phyloP scores from a whole-genome alignment of 2,113 vertebrate genomes.

The Petroica traversi region DNA sequence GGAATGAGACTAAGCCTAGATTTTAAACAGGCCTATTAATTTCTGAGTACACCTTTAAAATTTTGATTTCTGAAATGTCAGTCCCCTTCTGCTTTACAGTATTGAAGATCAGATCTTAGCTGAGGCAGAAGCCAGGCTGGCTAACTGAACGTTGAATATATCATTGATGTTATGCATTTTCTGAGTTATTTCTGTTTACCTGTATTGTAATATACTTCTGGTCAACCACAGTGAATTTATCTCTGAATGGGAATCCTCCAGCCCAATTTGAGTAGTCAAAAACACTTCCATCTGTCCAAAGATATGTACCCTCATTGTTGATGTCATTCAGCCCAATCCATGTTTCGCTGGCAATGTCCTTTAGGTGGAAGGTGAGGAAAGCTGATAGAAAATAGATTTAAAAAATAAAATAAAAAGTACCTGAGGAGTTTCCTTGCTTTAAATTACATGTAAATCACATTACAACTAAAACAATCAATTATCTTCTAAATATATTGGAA shows the following conservation, averaged over 20 bases:
- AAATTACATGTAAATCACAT: neutral
- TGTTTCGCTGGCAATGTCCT: conserved; percentile 58
- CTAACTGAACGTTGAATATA: neutral
- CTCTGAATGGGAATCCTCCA: conserved; percentile 71
- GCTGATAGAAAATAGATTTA: conserved; percentile 56
- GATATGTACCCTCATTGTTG: conserved; percentile 79
- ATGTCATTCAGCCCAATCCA: conserved; percentile 90
- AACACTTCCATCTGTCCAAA: conserved; percentile 86
- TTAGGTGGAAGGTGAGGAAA: conserved; percentile 81
- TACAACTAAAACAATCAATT: neutral
- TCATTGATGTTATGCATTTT: neutral
- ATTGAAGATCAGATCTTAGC: neutral
- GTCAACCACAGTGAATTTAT: accelerated
- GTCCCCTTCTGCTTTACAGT: neutral
- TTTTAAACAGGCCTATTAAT: neutral
- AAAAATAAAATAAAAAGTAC: neutral
- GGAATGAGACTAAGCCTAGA: neutral
- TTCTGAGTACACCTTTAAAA: neutral
- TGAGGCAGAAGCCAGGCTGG: neutral
- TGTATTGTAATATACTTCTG: neutral
- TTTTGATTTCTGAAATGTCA: neutral
- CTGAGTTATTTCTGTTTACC: neutral
- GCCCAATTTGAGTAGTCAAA: conserved; percentile 86
- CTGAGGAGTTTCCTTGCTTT: neutral
- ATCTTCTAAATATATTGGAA: neutral